Evolutionary conservation across 2,113 vertebrate species (phyloP), one percentile per base, ranked within the genome.

Genomic region (Plecturocebus donacophilus): DNA sequence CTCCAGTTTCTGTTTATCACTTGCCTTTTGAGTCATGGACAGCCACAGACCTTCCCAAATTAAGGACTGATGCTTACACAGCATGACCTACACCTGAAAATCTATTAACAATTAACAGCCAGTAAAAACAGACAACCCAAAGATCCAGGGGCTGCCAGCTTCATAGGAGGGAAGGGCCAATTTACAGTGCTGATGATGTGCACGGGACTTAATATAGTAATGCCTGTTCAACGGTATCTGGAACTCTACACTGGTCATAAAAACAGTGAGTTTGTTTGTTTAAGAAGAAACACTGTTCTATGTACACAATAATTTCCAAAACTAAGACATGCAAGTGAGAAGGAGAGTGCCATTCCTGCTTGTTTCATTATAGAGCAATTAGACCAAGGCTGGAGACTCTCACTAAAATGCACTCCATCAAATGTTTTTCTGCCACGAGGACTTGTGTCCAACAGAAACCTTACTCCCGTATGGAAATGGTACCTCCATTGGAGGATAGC

Each of bases 31-130:
- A 92, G 64, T 90, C 85, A 87, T 13, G 27, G 81, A 76, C 96
- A 94, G 89, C 73, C 90, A 71, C 73, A 91, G 96, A 96, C 90
- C 90, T 96, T 96, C 73, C 92, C 84, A 96, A 96, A 97, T 89
- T 92, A 97, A 98, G 96, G 85, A 98, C 52, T 96, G 97, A 97
- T 97, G 90, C 66, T 84, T 88, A 85, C 95, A 90, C 92, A 96
- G 97, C 96, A 97, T 96, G 97, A 90, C 88, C 79, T 93, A 87
- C 73, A 96, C 94, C 94, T 97, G 96, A 93, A 97, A 98, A 98
- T 97, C 96, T 94, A 97, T 98, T 97, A 98, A 86, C 97, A 98
- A 98, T 98, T 97, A 98, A 96, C 96, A 97, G 85, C 73, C 81
- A 80, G 84, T 90, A 80, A 94, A 96, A 96, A 91, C 77, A 96